Evolutionary conservation across 1,140 invertebrate species (phyloP).

Genomic region (Eriosoma lanigerum): DNA sequence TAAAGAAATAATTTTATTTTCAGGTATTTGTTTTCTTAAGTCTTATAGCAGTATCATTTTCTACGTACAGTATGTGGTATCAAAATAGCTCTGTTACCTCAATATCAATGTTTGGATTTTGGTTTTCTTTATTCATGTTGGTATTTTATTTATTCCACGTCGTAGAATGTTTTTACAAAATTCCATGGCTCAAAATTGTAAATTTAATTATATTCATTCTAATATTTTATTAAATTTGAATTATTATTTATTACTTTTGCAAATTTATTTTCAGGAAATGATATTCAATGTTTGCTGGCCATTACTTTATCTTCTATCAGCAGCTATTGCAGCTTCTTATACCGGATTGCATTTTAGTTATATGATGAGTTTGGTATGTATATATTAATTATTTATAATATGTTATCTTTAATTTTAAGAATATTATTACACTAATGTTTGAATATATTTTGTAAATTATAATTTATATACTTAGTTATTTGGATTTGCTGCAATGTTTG

Average conservation of each 20-base stretch:
- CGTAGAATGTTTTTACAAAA: conserved; percentile 78
- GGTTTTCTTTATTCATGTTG: conserved; percentile 78
- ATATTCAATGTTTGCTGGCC: conserved; percentile 48
- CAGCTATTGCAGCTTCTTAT: conserved; percentile 4
- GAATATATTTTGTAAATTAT: no score
- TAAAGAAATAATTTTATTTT: no score
- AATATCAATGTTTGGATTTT: conserved; percentile 82
- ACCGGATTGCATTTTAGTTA: conserved; percentile 23
- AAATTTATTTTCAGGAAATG: conserved; percentile 27
- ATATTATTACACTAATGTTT: neutral
- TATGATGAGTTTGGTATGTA: conserved; percentile 41
- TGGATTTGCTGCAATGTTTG: conserved; percentile 39
- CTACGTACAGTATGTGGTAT: conserved; percentile 60
- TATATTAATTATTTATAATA: neutral
- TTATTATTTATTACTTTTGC: neutral
- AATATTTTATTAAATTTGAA: neutral
- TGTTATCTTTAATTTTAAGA: neutral
- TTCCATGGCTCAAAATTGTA: conserved; percentile 86
- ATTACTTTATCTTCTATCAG: conserved; percentile 36
- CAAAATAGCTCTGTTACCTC: conserved; percentile 75
- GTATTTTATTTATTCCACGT: conserved; percentile 83
- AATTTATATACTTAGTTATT: conserved; percentile 6
- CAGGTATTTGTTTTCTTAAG: conserved; percentile 73
- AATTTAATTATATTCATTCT: conserved; percentile 57
- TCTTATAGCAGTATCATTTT: conserved; percentile 78